Conservation (phyloP, 1,140 invertebrate species). For the Samia ricini region DNA sequence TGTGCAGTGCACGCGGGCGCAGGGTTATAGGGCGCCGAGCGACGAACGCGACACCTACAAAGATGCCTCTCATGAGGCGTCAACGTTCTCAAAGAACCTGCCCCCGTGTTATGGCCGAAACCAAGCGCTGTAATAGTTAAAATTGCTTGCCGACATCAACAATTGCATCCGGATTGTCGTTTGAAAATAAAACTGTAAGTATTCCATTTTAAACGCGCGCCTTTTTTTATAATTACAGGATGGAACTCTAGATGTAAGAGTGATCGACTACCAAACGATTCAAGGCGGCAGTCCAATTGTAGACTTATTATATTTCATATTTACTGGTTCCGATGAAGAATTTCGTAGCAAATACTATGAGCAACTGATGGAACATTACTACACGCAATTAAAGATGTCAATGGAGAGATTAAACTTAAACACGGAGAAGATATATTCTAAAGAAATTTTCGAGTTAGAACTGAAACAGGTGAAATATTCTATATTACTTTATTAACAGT, state of each 20-base stretch:
- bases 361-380: conserved; percentile 68
- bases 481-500: too few species aligned
- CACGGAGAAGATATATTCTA: conserved; percentile 30
- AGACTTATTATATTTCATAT: conserved; percentile 78
- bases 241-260: conserved; percentile 45
- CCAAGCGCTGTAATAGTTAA: too few species aligned
- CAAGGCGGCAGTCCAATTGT: conserved; percentile 68
- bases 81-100: too few species aligned
- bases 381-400: conserved; percentile 48
- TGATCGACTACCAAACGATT: conserved; percentile 77
- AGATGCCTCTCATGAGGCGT: too few species aligned
- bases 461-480: background rate
- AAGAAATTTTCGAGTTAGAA: background rate
- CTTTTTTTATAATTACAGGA: conserved; percentile 37
- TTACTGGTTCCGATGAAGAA: conserved; percentile 68
- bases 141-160: too few species aligned
- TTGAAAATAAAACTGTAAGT: too few species aligned
- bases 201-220: too few species aligned
- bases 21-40: too few species aligned
- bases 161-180: too few species aligned
- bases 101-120: too few species aligned
- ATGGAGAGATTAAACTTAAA: conserved; percentile 34
- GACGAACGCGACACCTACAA: too few species aligned
- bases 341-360: conserved; percentile 64
- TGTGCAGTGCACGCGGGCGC: too few species aligned